phyloP scores from a whole-genome alignment of 2,113 vertebrate genomes.

The Gobio gobio region DNA sequence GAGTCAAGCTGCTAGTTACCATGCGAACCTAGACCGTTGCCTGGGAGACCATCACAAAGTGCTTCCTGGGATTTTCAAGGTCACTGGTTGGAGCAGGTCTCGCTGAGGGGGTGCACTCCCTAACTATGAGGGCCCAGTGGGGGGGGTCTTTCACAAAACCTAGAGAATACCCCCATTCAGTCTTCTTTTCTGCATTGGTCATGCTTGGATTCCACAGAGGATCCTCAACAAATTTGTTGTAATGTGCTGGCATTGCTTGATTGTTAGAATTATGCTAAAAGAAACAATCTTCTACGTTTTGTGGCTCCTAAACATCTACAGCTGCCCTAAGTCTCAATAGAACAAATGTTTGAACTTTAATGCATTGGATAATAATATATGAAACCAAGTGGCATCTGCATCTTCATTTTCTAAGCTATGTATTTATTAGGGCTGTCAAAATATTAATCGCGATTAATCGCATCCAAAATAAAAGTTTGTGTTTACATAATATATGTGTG shows the following conservation, averaged over 20 bases:
- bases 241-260: background rate
- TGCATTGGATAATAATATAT: background rate
- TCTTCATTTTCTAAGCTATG: background rate
- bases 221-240: conserved; percentile 70
- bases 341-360: too few relatives aligned
- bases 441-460: too few relatives aligned
- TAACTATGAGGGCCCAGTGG: conserved; percentile 75
- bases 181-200: conserved; percentile 77
- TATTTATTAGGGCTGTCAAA: too few relatives aligned
- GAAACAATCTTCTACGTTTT: background rate
- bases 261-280: conserved; percentile 6
- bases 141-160: conserved; percentile 78
- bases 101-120: conserved; percentile 76
- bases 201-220: conserved; percentile 71
- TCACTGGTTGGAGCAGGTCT: conserved; percentile 81
- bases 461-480: too few relatives aligned
- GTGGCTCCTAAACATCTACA: background rate
- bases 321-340: background rate
- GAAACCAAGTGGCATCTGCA: background rate
- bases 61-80: conserved; percentile 82
- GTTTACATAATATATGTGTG: too few relatives aligned
- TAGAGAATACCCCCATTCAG: conserved; percentile 79
- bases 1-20: conserved; percentile 74
- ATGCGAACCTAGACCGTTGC: conserved; percentile 77
- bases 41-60: conserved; percentile 79